phyloP scores from a whole-genome alignment of 2,797 vertebrate species.

The Lateolabrax maculatus region DNA sequence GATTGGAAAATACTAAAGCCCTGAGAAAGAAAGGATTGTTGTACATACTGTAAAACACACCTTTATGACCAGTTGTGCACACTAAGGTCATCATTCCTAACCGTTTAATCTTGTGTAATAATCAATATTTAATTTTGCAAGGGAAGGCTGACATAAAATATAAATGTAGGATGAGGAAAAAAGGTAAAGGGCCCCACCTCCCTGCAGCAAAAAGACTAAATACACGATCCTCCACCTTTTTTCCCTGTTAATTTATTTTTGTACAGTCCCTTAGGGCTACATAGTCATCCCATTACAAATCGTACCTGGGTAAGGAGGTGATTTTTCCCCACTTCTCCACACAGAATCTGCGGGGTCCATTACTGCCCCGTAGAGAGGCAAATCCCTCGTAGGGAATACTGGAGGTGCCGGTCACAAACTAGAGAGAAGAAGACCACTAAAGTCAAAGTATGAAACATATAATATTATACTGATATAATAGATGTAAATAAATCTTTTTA shows the following conservation, averaged over 20 bases:
- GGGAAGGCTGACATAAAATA: neutral
- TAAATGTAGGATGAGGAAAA: neutral
- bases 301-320: constrained; percentile 95
- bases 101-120: neutral
- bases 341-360: constrained; percentile 95
- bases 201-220: neutral
- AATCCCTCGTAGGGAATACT: constrained; percentile 98
- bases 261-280: neutral
- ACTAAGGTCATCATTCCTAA: neutral
- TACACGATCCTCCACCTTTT: neutral
- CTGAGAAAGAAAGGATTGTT: neutral
- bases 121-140: neutral
- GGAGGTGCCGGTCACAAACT: constrained; percentile 98
- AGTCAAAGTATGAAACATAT: neutral
- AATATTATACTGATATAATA: too few relatives aligned
- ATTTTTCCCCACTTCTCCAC: constrained; percentile 99
- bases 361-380: constrained; percentile 94
- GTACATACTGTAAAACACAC: neutral
- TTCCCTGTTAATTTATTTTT: neutral
- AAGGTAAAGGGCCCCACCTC: neutral
- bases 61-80: neutral
- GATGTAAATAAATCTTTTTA: neutral
- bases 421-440: neutral
- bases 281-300: neutral
- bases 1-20: neutral